Conservation (phyloP, 2,888 invertebrate genomes). For the Theretra japonica region DNA sequence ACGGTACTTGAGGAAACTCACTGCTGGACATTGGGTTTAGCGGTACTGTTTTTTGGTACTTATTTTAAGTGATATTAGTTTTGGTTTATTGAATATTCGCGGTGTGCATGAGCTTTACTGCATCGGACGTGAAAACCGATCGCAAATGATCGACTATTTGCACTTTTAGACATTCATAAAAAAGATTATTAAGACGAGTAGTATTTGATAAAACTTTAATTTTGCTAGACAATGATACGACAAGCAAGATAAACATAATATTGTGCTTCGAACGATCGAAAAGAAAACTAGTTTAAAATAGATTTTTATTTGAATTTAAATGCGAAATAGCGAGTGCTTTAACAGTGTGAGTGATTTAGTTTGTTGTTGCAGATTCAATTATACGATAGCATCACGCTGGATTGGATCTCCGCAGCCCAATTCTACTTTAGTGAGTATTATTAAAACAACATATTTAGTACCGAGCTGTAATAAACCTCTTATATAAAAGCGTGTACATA, state of each 20-base stretch:
- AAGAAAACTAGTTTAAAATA: not conserved
- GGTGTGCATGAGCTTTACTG: not conserved
- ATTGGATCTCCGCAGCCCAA: slow-evolving; percentile 70
- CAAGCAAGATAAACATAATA: not conserved
- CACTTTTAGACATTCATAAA: too few species aligned
- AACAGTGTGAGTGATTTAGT: not conserved
- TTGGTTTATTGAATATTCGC: not conserved
- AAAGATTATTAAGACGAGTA: too few species aligned
- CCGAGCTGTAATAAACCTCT: too few species aligned
- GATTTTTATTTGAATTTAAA: not conserved
- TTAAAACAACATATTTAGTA: not conserved
- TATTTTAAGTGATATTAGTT: too few species aligned
- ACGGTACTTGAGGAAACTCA: slow-evolving; percentile 8
- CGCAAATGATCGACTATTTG: too few species aligned
- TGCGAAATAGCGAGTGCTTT: not conserved
- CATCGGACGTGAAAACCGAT: too few species aligned
- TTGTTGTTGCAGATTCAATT: slow-evolving; percentile 62
- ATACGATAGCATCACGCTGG: slow-evolving; percentile 72
- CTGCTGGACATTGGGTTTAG: not conserved
- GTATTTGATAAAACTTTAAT: too few species aligned
- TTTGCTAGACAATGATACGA: not conserved
- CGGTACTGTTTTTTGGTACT: too few species aligned
- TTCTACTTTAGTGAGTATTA: slow-evolving; percentile 63
- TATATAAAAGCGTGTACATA: too few species aligned
- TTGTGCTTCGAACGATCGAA: not conserved